Conservation (phyloP, 1,140 invertebrate species). For the Drosophila tristis region DNA sequence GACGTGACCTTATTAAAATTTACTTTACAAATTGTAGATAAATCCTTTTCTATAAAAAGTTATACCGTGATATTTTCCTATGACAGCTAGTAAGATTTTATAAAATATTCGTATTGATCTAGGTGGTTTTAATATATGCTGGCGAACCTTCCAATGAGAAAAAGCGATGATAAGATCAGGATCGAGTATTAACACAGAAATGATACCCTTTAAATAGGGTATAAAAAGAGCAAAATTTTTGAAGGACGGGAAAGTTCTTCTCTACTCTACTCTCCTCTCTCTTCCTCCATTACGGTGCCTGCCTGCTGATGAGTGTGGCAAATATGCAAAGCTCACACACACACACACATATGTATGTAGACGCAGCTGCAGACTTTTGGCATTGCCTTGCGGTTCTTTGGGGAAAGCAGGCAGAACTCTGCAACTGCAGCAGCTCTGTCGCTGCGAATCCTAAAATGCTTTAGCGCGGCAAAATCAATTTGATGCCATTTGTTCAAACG, state of each 20-base stretch:
- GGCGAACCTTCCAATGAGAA: no score
- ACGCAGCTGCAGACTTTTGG: slow-evolving; percentile 21
- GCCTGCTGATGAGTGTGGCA: slow-evolving; percentile 22
- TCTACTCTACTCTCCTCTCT: background rate
- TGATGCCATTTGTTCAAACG: slow-evolving; percentile 74
- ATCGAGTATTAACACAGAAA: no score
- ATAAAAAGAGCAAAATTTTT: slow-evolving; percentile 28
- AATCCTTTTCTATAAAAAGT: no score
- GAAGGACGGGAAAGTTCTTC: background rate
- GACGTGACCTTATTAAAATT: no score
- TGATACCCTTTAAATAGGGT: no score
- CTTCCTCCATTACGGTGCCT: background rate
- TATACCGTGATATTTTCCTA: no score
- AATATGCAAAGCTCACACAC: slow-evolving; percentile 56
- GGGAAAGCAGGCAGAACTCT: background rate
- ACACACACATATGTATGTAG: slow-evolving; percentile 11
- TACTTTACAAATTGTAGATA: no score
- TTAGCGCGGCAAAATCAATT: slow-evolving; percentile 73
- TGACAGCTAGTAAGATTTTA: no score
- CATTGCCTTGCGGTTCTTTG: slow-evolving; percentile 19
- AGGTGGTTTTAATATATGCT: no score
- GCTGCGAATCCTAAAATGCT: slow-evolving; percentile 67
- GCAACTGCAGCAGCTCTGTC: slow-evolving; percentile 12
- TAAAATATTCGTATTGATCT: no score
- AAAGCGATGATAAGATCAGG: no score